phyloP scores from a whole-genome alignment of 2,888 invertebrate genomes.

The Muschampia plurimacula region DNA sequence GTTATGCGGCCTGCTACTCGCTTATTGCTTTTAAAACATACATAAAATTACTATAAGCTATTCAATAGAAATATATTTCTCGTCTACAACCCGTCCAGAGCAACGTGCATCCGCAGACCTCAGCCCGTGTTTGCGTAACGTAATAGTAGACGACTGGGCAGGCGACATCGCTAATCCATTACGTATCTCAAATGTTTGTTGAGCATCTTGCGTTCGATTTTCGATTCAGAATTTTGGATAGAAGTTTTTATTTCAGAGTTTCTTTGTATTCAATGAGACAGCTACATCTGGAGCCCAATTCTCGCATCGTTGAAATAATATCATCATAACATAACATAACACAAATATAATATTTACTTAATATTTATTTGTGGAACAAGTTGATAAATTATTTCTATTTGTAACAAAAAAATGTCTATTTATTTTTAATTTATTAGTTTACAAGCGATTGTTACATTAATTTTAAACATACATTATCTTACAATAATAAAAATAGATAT shows the following conservation, averaged over 20 bases:
- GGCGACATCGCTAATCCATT: slow-evolving; percentile 49
- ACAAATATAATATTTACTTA: no score
- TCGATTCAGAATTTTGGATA: slow-evolving; percentile 37
- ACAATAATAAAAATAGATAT: no score
- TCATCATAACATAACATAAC: no score
- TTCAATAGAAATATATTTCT: neutral
- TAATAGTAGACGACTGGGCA: slow-evolving; percentile 22
- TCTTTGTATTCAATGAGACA: neutral
- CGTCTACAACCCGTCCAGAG: neutral
- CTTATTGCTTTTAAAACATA: neutral
- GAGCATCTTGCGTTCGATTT: slow-evolving; percentile 40
- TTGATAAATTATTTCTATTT: no score
- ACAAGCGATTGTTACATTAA: no score
- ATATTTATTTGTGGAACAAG: no score
- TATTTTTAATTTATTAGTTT: no score
- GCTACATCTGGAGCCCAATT: no score
- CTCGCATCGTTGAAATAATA: no score
- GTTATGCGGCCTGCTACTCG: no score
- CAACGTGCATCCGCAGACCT: slow-evolving; percentile 2
- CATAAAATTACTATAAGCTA: neutral
- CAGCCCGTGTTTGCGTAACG: slow-evolving; percentile 36
- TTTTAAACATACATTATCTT: no score
- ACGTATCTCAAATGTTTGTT: slow-evolving; percentile 48
- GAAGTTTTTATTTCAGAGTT: neutral
- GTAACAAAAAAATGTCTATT: no score